Evolutionary conservation across 2,113 vertebrate genomes (phyloP), one percentile per base, ranked within the genome.

Genomic region (Gymnocephalus cernua): DNA sequence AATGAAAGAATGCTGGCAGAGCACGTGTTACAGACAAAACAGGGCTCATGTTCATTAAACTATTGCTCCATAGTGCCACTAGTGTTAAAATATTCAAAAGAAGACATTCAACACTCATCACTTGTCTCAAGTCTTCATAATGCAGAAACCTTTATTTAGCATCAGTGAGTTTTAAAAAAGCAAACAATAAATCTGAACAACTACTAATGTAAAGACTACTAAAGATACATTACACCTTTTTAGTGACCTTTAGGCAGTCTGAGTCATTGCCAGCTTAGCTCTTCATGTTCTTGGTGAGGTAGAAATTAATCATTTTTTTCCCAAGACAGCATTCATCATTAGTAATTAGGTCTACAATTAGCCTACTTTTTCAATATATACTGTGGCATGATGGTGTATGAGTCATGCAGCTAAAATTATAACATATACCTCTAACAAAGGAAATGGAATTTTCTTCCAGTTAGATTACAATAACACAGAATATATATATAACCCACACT

Each of bases 281-380:
- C 56, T 54, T 29, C 0, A 71, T 72, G 41, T 80, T 78, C 74
- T 38, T 18, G 27, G 56, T 41, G 32, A 82, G 11, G 7, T 25
- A 19, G 23, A 73, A 76, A 64, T 72, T 32, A 78, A 78, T 77
- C 15, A 41, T 74, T 41, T 70, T 58, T 23, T 45, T 45, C 70
- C 63, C 47, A 71, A 38, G 69, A 77, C 12, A 56, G 16, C 6
- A 3, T 62, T 67, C 45, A 74, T 74, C 64, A 59, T 63, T 44
- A 58, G 10, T 73, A 89, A 81, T 75, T 76, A 79, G 71, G 61
- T 35, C 82, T 25, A 68, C 63, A 84, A 82, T 82, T 73, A 82
- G 47, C 77, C 11, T 81, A 70, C 69, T 75, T 79, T 72, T 38
- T 57, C 35, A 61, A 67, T 32, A 44, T 48, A 68, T 11, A 57